Evolutionary conservation across 1,140 invertebrate species (phyloP), one percentile per base, ranked within the genome.

Genomic region (Drosophila seguyi): DNA sequence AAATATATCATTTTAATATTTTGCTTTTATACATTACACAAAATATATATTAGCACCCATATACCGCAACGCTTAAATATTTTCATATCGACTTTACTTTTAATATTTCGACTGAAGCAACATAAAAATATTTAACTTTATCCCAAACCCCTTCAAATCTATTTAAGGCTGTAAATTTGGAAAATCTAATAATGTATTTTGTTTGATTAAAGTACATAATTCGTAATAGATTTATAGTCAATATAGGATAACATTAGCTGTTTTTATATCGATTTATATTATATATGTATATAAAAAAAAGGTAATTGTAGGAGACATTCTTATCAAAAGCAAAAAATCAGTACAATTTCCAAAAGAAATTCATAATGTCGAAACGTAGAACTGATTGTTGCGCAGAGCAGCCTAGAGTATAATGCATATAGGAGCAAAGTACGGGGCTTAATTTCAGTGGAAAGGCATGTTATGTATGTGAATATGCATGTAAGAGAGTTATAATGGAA

Each of bases 181-280:
- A 69, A 68, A 69, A 63, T 84, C 76, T 69, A 78, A 72, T 84
- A 79, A 79, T 75, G 41, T 76, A 76, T 84, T 84, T 84, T 55
- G 75, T 68, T 82, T 52, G 58, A 67, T 84, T 79, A 71, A 75
- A 76, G 61, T 84, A 61, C 29, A 76, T 79, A 83, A 79, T 36
- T 79, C 16, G 41, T 84, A 55, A 83, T 79, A 83, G 71, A 75
- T 75, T 84, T 29, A 75, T 83, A 67, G 50, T 75, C 62, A 79
- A 65, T 75, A 79, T 75, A 83, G 79, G 67, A 81, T 81, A 82
- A 81, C 79, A 80, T 58, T 79, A 42, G 38, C 47, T 75, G 62
- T 41, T 45, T 67, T 67, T 14, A 73, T 52, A 47, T 67, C 31
- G 27, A 31, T 66, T 55, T 41, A 62, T 62, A n/a, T n/a, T 63